Conservation (phyloP, 2,113 vertebrate genomes). For the Bujurquina vittata region DNA sequence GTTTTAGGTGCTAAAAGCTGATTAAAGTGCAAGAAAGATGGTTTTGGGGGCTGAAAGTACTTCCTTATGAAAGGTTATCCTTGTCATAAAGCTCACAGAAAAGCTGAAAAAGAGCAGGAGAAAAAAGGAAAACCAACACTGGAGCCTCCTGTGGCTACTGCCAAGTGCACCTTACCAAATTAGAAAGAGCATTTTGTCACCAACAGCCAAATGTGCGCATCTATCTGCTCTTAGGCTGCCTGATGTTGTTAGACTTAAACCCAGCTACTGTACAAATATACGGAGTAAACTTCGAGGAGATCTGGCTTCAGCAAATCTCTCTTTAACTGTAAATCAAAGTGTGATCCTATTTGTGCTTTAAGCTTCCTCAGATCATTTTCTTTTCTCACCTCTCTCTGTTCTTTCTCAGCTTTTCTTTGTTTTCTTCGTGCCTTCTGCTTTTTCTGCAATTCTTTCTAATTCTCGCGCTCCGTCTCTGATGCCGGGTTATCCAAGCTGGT, state of each 20-base stretch:
- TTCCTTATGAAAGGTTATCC: neutral
- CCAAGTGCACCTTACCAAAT: neutral
- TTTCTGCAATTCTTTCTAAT: neutral
- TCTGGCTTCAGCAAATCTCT: neutral
- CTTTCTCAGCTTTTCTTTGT: neutral
- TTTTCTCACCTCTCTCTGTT: neutral
- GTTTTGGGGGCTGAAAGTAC: neutral
- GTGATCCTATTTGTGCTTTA: neutral
- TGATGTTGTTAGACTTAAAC: neutral
- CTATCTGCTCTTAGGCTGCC: neutral
- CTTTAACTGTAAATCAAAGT: slow-evolving; percentile 8
- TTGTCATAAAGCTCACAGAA: no score
- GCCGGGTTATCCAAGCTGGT: no score
- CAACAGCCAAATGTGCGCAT: neutral
- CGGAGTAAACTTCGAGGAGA: neutral
- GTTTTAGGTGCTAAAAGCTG: no score
- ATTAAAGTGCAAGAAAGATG: no score
- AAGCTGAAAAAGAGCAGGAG: neutral
- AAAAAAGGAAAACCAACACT: neutral
- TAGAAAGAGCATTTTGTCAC: neutral
- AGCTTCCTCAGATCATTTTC: neutral
- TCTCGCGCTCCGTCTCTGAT: neutral
- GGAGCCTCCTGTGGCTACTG: neutral
- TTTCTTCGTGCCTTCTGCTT: neutral
- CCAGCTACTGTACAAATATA: neutral